Percentiles rank a stretch among this genome's conserved stretches.
Evolutionary conservation across 2,888 invertebrate species (phyloP).

Genomic region (Nineta flava): DNA sequence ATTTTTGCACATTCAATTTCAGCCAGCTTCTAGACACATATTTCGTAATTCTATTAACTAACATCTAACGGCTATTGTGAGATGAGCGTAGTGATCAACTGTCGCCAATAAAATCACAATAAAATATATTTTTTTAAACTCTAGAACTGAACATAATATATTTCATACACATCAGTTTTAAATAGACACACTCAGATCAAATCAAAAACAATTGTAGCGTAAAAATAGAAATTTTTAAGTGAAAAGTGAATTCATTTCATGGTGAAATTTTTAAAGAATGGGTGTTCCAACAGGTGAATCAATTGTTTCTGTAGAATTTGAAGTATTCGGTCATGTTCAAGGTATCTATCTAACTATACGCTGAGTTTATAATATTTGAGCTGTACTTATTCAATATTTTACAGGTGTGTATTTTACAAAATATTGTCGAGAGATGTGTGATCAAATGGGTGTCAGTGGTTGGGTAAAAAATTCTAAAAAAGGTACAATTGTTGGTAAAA

Average conservation of each 20-base stretch:
- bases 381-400: constrained; percentile 6
- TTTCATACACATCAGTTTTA: neutral
- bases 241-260: neutral
- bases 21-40: too few relatives aligned
- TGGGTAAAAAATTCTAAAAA: constrained; percentile 86
- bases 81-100: neutral
- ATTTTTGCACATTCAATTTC: too few relatives aligned
- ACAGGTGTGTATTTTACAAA: constrained; percentile 78
- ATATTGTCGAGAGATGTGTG: constrained; percentile 67
- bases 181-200: neutral
- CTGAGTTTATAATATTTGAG: neutral
- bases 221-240: neutral
- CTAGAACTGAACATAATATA: neutral
- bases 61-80: constrained; percentile 1
- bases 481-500: constrained; percentile 77
- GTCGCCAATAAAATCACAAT: constrained; percentile 1
- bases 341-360: constrained; percentile 34
- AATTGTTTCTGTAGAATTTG: constrained; percentile 72
- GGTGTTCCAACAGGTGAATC: constrained; percentile 40
- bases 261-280: constrained; percentile 23
- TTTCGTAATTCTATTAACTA: neutral
- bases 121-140: neutral
- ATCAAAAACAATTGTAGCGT: too few relatives aligned
- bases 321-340: constrained; percentile 82
- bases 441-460: constrained; percentile 57